Conservation (phyloP, 2,113 vertebrate genomes). For the Myotis lucifugus region DNA sequence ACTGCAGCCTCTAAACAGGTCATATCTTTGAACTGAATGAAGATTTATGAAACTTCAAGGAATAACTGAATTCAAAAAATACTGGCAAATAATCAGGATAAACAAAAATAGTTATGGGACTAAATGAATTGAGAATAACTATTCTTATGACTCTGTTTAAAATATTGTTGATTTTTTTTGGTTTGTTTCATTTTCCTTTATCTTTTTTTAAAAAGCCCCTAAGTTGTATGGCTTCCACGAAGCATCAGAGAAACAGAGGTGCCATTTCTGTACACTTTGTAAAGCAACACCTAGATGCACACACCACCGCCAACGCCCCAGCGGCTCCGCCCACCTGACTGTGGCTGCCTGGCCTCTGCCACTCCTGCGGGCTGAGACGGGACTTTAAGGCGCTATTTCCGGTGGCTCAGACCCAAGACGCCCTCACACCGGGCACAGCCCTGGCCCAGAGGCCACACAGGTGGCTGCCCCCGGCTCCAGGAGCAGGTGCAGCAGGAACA, state of each 20-base stretch:
- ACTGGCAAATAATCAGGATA: too few relatives aligned
- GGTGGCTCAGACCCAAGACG: not conserved
- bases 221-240: conserved; percentile 86
- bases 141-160: too few relatives aligned
- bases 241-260: conserved; percentile 81
- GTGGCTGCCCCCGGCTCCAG: not conserved
- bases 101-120: too few relatives aligned
- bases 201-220: conserved; percentile 83
- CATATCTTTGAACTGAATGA: too few relatives aligned
- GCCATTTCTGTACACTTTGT: conserved; percentile 79
- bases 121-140: too few relatives aligned
- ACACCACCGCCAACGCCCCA: not conserved
- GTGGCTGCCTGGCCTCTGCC: not conserved
- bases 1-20: too few relatives aligned
- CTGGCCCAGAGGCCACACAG: not conserved
- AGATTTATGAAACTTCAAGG: too few relatives aligned
- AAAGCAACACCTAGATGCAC: conserved; percentile 79
- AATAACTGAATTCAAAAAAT: too few relatives aligned
- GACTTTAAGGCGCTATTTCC: conserved; percentile 80
- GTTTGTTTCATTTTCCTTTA: conserved; percentile 60
- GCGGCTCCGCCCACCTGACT: not conserved
- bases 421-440: not conserved
- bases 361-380: not conserved
- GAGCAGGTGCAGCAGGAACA: not conserved
- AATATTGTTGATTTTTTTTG: too few relatives aligned